phyloP scores from a whole-genome alignment of 1,140 invertebrate species.

The Trinorchestia longiramus region DNA sequence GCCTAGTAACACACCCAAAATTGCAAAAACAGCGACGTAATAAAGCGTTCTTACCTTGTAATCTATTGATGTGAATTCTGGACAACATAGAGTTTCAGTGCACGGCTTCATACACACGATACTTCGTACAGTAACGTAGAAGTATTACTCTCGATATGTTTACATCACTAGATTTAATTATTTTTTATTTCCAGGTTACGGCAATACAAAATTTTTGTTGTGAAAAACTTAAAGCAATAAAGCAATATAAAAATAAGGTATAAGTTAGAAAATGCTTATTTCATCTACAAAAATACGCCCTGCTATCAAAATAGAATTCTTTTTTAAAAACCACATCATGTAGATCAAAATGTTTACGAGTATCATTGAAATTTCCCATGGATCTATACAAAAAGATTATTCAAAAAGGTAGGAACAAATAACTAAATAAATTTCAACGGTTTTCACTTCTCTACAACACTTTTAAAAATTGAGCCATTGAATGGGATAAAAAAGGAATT shows the following conservation, averaged over 20 bases:
- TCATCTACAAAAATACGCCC: background rate
- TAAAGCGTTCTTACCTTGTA: background rate
- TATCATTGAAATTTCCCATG: background rate
- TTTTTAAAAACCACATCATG: background rate
- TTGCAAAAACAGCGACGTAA: conserved; percentile 23
- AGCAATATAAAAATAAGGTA: background rate
- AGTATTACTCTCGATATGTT: conserved; percentile 23
- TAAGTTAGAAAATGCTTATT: background rate
- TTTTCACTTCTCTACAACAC: too few species aligned
- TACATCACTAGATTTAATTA: background rate
- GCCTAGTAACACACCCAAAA: background rate
- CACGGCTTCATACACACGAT: background rate
- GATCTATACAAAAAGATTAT: background rate
- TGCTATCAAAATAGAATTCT: background rate
- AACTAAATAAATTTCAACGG: too few species aligned
- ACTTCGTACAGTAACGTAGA: background rate
- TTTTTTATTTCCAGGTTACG: background rate
- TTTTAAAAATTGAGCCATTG: background rate
- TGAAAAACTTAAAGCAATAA: background rate
- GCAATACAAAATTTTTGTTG: background rate
- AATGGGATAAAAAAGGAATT: background rate
- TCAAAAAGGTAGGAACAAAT: too few species aligned
- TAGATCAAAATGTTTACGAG: background rate
- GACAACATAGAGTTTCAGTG: background rate
- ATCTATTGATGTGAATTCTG: background rate